Percentiles rank a stretch among this genome's conserved stretches.
phyloP scores from a whole-genome alignment of 1,140 invertebrate genomes.

The Pissodes strobi region DNA sequence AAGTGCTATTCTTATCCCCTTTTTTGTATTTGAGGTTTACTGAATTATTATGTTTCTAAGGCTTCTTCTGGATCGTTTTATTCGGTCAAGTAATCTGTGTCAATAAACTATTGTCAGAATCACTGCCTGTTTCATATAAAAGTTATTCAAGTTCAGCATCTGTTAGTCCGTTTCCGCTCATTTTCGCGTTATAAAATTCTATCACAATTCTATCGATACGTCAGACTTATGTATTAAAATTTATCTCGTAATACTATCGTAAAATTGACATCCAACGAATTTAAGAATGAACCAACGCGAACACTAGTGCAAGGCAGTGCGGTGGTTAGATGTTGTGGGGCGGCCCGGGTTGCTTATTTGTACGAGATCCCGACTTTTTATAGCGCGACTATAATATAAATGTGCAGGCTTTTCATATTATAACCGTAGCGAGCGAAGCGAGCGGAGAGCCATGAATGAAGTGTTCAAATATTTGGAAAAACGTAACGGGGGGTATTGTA shows the following conservation, averaged over 20 bases:
- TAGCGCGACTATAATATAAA: too few relatives aligned
- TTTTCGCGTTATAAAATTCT: slow-evolving; percentile 8
- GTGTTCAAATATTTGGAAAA: too few relatives aligned
- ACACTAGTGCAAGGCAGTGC: too few relatives aligned
- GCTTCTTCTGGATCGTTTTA: neutral
- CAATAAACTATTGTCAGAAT: slow-evolving; percentile 3
- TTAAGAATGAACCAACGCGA: neutral
- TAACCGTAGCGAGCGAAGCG: too few relatives aligned
- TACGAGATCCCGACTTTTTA: too few relatives aligned
- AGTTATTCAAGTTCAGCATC: neutral
- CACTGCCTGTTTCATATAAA: neutral
- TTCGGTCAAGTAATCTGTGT: neutral
- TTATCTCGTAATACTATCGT: slow-evolving; percentile 4
- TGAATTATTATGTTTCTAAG: neutral
- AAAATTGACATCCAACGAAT: neutral
- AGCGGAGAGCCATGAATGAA: too few relatives aligned
- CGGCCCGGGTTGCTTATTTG: too few relatives aligned
- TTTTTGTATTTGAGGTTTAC: neutral
- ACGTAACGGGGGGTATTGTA: too few relatives aligned
- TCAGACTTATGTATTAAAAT: slow-evolving; percentile 6
- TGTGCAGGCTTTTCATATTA: too few relatives aligned
- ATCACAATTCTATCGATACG: neutral
- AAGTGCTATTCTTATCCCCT: neutral
- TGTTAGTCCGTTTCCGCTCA: neutral
- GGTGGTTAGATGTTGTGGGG: too few relatives aligned